Conservation (phyloP, 2,888 invertebrate genomes). For the Zele albiditarsus region DNA sequence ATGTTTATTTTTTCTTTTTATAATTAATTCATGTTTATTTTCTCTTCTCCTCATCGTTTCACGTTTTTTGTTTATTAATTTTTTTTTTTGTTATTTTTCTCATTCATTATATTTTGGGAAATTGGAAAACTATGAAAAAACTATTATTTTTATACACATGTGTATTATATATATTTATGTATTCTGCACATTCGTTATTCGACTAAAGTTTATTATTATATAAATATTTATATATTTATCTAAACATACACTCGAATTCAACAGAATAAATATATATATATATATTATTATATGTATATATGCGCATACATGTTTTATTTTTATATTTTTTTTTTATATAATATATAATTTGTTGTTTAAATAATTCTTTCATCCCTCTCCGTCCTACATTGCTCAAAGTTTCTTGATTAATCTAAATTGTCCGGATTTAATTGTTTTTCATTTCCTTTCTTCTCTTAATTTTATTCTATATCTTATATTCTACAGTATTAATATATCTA, state of each 20-base stretch:
- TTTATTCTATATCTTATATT: conserved; percentile 24
- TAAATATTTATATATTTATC: conserved; percentile 38
- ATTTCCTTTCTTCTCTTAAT: neutral
- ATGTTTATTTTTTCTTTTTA: conserved; percentile 9
- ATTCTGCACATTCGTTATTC: conserved; percentile 18
- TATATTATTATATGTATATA: conserved; percentile 28
- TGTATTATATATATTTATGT: conserved; percentile 50
- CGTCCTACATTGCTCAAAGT: conserved; percentile 12
- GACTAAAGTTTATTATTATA: neutral
- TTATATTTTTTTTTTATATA: conserved; percentile 41
- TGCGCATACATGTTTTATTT: conserved; percentile 48
- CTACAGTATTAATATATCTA: conserved; percentile 33
- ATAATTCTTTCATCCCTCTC: conserved; percentile 17
- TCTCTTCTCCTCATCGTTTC: neutral
- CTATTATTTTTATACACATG: conserved; percentile 25
- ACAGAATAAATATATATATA: conserved; percentile 52
- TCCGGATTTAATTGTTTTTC: neutral
- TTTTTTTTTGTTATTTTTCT: neutral
- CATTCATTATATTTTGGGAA: conserved; percentile 8
- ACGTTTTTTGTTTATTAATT: neutral
- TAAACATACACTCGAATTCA: conserved; percentile 47
- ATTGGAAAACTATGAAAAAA: conserved; percentile 14
- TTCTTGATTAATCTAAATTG: too few relatives aligned
- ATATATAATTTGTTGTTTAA: conserved; percentile 28
- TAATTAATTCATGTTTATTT: neutral